phyloP scores from a whole-genome alignment of 2,113 vertebrate genomes.

The Amia ocellicauda region DNA sequence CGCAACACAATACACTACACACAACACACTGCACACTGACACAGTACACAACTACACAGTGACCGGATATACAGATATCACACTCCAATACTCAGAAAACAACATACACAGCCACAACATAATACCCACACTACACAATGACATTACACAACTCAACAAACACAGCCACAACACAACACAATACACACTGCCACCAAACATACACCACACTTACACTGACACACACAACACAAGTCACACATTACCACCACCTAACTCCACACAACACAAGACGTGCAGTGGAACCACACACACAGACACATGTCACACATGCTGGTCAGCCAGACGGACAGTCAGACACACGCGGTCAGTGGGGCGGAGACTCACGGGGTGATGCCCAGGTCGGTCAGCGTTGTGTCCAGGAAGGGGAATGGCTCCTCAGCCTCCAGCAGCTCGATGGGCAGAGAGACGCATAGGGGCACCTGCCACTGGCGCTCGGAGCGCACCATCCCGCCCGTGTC shows the following conservation, averaged over 20 bases:
- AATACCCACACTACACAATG: too few species aligned
- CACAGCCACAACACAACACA: too few species aligned
- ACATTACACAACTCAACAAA: too few species aligned
- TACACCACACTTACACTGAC: neutral
- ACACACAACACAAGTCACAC: neutral
- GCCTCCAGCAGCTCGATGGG: conserved; percentile 50
- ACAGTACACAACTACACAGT: too few species aligned
- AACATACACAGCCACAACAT: too few species aligned
- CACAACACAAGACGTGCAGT: neutral
- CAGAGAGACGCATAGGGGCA: conserved; percentile 55
- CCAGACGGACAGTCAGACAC: too few species aligned
- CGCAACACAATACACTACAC: too few species aligned
- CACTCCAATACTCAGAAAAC: too few species aligned
- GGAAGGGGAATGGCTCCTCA: conserved; percentile 58
- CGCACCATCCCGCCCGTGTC: conserved; percentile 28
- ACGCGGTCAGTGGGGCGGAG: too few species aligned
- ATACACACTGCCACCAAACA: neutral
- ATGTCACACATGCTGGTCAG: too few species aligned
- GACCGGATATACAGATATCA: too few species aligned
- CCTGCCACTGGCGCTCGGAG: conserved; percentile 45
- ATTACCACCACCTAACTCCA: neutral
- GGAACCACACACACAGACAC: neutral
- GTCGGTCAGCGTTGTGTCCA: conserved; percentile 61
- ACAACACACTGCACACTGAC: too few species aligned
- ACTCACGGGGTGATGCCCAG: conserved; percentile 68